Evolutionary conservation across 2,797 vertebrate genomes (phyloP).

Genomic region (Sebastes iracundus): DNA sequence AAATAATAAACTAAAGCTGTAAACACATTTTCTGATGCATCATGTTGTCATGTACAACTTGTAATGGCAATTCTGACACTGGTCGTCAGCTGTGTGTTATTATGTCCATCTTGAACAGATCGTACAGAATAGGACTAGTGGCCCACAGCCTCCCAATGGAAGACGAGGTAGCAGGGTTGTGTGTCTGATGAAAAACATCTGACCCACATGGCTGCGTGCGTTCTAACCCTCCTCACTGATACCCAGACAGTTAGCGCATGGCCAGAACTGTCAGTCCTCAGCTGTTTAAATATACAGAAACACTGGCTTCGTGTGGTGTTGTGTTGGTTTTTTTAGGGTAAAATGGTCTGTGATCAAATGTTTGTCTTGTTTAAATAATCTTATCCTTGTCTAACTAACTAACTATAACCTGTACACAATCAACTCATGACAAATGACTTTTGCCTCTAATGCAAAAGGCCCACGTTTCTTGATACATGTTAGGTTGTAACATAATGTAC

Average conservation of each 20-base stretch:
- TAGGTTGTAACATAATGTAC: constrained; percentile 3
- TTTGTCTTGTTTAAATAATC: constrained; percentile 4
- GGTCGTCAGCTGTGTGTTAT: constrained; percentile 65
- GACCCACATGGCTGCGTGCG: constrained; percentile 39
- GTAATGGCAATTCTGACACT: constrained; percentile 4
- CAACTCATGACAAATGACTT: background rate
- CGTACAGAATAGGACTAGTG: constrained; percentile 86
- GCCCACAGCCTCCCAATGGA: constrained; percentile 74
- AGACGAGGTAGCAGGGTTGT: constrained; percentile 82
- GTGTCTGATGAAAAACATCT: constrained; percentile 70
- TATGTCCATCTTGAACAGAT: constrained; percentile 86
- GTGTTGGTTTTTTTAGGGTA: background rate
- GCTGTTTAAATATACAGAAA: background rate
- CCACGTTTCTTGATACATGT: background rate
- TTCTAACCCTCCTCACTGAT: constrained; percentile 54
- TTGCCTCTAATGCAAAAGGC: background rate
- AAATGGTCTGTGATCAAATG: constrained; percentile 1
- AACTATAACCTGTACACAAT: background rate
- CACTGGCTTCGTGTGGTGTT: constrained; percentile 27
- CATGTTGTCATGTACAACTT: constrained; percentile 5
- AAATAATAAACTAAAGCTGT: background rate
- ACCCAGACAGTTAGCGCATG: constrained; percentile 70
- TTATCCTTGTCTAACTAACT: constrained; percentile 12
- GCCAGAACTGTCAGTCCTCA: constrained; percentile 45
- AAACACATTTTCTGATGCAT: background rate